phyloP scores from a whole-genome alignment of 2,888 invertebrate species.

The Lithophane socia region DNA sequence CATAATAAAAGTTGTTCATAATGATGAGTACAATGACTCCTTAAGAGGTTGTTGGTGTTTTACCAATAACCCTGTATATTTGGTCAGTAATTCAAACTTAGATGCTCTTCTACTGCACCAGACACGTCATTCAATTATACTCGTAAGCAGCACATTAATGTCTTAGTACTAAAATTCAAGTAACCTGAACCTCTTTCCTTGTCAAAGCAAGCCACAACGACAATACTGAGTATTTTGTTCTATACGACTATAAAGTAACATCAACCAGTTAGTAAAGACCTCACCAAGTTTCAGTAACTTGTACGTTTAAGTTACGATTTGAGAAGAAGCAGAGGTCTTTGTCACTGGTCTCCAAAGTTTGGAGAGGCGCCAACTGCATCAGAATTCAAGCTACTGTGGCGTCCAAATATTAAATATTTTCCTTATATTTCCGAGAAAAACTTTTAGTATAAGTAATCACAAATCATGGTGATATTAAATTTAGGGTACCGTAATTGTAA shows the following conservation, averaged over 20 bases:
- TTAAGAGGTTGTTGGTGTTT: too few species aligned
- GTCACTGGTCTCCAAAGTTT: conserved; percentile 44
- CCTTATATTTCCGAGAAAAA: conserved; percentile 51
- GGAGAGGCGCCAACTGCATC: conserved; percentile 65
- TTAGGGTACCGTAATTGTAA: conserved; percentile 41
- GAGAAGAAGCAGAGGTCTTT: conserved; percentile 35
- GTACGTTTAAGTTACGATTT: conserved; percentile 18
- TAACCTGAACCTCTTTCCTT: conserved; percentile 36
- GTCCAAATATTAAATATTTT: conserved; percentile 59
- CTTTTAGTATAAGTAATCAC: conserved; percentile 51
- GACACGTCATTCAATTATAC: not conserved
- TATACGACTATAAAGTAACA: conserved; percentile 34
- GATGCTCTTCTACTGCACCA: not conserved
- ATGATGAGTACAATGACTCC: too few species aligned
- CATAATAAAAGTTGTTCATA: too few species aligned
- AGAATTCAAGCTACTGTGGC: conserved; percentile 57
- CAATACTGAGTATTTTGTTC: conserved; percentile 59
- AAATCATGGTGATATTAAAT: conserved; percentile 47
- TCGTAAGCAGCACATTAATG: not conserved
- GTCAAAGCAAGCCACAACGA: conserved; percentile 53
- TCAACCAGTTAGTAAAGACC: conserved; percentile 38
- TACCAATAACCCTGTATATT: too few species aligned
- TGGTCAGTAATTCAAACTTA: not conserved
- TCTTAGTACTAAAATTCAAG: conserved; percentile 24
- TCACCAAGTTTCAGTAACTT: conserved; percentile 28